Evolutionary conservation across 1,140 invertebrate genomes (phyloP).

Genomic region (Papilio polyxenes): DNA sequence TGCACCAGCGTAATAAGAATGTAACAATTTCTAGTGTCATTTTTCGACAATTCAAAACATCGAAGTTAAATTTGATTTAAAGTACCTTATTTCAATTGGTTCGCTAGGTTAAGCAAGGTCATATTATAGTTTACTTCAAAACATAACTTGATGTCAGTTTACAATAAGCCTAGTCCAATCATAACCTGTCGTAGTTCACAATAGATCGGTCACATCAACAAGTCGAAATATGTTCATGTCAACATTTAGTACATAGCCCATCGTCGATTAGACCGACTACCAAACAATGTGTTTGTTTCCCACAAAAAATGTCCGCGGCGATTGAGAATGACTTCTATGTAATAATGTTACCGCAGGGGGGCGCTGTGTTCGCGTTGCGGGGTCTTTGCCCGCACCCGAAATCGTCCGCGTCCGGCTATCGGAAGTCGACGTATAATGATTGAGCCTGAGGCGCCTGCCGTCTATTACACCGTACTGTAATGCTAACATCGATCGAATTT

Average conservation of each 20-base stretch:
- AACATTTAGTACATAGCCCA: not conserved
- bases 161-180: no score
- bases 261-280: not conserved
- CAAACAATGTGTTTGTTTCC: constrained; percentile 24
- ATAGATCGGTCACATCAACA: not conserved
- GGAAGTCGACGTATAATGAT: constrained; percentile 54
- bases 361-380: constrained; percentile 43
- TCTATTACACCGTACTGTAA: constrained; percentile 50
- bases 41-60: no score
- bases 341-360: not conserved
- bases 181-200: no score
- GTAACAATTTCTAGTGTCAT: no score
- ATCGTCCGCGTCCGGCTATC: constrained; percentile 57
- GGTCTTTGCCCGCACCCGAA: constrained; percentile 66
- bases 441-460: constrained; percentile 48
- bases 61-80: no score
- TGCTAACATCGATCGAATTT: not conserved
- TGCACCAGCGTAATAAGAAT: no score
- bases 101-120: no score
- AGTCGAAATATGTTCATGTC: not conserved
- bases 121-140: no score
- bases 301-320: constrained; percentile 6
- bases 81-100: no score
- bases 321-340: constrained; percentile 10
- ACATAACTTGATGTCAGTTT: no score